Evolutionary conservation across 2,888 invertebrate genomes (phyloP), one percentile per base, ranked within the genome.

Genomic region (Clunio marinus): DNA sequence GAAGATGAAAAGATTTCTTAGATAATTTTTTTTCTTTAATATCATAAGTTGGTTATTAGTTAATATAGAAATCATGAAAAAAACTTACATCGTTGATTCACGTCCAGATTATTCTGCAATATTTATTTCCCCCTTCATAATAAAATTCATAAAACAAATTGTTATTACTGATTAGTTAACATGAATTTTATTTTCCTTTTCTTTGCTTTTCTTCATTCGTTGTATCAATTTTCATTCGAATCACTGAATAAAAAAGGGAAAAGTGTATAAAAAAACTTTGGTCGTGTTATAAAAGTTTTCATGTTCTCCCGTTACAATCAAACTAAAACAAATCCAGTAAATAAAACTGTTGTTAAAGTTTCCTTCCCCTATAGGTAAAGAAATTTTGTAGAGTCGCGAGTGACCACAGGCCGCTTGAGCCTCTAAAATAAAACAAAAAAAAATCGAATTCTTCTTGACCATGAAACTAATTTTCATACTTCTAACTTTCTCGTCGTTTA

Each of bases 131-230:
- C 28, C 60, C 22, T 20, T 45, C 27, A 27, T 45, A 22, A 63
- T 63, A 17, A 63, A 63, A 63, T 63, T 46, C 63, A 46, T 63
- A 37, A 24, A n/a, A 10, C 25, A 63, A 46, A 63, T 63, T 63
- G 46, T 46, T 63, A 63, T 46, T 46, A 45, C 63, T 63, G 37
- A 63, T 63, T 63, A 46, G 46, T 63, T 17, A 45, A 46, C 28
- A 63, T 45, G 46, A 46, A 63, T 27, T 45, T 63, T 63, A 13
- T 59, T 59, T 20, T 17, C 25, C 27, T 25, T 57, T 17, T 59
- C 58, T 58, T 55, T 20, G 1, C 24, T 10, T 22, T 55, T 20
- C 10, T 2, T 24, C 35, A 35, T 5, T 24, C 4, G 10, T 15
- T 15, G 10, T 41, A 41, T 41, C 41, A 41, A 41, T 41, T 41